Conservation (phyloP, 2,113 vertebrate species). For the Polypterus senegalus region DNA sequence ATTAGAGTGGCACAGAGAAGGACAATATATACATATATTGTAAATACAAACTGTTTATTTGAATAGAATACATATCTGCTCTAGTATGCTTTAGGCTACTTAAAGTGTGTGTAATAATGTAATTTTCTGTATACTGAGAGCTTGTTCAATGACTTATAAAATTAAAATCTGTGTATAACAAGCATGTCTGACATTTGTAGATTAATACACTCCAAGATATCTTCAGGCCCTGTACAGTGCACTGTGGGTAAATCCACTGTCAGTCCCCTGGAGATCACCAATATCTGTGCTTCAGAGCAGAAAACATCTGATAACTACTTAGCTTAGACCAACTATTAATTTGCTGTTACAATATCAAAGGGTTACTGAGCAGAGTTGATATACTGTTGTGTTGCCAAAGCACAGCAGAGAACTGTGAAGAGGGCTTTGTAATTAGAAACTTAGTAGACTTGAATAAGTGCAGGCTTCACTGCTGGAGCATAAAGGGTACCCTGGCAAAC, state of each 20-base stretch:
- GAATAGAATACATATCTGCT: too few species aligned
- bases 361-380: conserved; percentile 7
- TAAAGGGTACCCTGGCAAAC: not conserved
- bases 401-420: conserved; percentile 2
- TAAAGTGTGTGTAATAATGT: not conserved
- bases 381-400: conserved; percentile 7
- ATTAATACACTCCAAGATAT: conserved; percentile 7
- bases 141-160: conserved; percentile 6
- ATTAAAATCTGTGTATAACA: conserved; percentile 8
- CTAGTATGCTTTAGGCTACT: not conserved
- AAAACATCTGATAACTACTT: conserved; percentile 11
- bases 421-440: conserved; percentile 11
- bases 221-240: conserved; percentile 3
- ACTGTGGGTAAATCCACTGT: conserved; percentile 4
- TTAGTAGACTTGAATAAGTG: conserved; percentile 4
- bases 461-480: conserved; percentile 4
- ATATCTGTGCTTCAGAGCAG: conserved; percentile 4
- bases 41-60: too few species aligned
- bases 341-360: conserved; percentile 14
- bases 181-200: conserved; percentile 2
- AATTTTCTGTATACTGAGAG: conserved; percentile 3
- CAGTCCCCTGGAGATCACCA: not conserved
- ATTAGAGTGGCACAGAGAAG: too few species aligned
- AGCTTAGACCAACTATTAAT: conserved; percentile 14
- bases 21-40: too few species aligned